Conservation (phyloP, 2,797 vertebrate genomes). For the Diplodus sargus region DNA sequence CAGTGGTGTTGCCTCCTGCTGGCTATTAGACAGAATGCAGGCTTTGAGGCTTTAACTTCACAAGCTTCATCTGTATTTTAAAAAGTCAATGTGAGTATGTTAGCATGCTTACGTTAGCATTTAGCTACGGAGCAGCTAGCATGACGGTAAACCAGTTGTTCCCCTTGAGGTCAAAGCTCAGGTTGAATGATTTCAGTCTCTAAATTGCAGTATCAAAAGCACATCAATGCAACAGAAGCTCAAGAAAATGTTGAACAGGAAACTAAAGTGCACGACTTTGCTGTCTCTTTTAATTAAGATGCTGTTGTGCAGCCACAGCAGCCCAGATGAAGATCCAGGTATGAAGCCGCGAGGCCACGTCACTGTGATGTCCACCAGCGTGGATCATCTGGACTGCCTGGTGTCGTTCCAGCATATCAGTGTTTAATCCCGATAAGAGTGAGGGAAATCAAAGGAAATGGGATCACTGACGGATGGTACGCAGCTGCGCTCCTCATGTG, state of each 20-base stretch:
- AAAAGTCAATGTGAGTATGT: no score
- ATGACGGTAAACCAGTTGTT: neutral
- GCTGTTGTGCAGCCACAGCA: conserved; percentile 5
- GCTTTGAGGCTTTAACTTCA: no score
- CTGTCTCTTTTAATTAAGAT: neutral
- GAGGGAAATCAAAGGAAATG: conserved; percentile 74
- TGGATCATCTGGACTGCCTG: conserved; percentile 48
- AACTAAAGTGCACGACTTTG: neutral
- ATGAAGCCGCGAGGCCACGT: conserved; percentile 29
- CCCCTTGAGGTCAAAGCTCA: neutral
- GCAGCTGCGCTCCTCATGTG: conserved; percentile 79
- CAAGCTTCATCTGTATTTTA: no score
- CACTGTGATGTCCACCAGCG: conserved; percentile 31
- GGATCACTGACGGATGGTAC: conserved; percentile 61
- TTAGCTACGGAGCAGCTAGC: neutral
- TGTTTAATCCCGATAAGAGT: conserved; percentile 62
- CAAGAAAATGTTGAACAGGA: neutral
- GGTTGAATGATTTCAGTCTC: neutral
- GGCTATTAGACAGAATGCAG: no score
- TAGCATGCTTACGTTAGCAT: neutral
- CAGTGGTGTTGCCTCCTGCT: no score
- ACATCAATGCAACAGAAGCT: neutral
- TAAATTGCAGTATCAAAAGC: neutral
- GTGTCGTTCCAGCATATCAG: conserved; percentile 53
- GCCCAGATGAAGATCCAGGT: conserved; percentile 25